phyloP scores from a whole-genome alignment of 2,888 invertebrate species.

The Dicyrtoma fusca region DNA sequence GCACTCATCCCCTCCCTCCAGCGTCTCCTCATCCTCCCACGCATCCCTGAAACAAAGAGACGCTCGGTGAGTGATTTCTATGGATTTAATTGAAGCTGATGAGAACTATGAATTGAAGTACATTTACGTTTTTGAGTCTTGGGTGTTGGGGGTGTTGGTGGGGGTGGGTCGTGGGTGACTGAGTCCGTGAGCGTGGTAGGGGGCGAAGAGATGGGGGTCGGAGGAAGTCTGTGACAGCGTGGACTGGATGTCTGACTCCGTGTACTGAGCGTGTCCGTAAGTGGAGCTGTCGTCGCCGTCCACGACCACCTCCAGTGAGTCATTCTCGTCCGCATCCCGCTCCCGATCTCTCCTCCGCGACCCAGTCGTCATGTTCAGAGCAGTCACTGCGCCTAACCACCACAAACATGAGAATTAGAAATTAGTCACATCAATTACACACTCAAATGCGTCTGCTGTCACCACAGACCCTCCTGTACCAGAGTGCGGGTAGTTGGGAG shows the following conservation, averaged over 20 bases:
- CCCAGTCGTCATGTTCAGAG: slow-evolving; percentile 61
- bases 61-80: too few relatives aligned
- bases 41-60: slow-evolving; percentile 19
- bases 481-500: slow-evolving; percentile 47
- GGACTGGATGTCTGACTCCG: slow-evolving; percentile 60
- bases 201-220: too few relatives aligned
- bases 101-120: too few relatives aligned
- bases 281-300: slow-evolving; percentile 83
- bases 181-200: too few relatives aligned
- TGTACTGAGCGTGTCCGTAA: slow-evolving; percentile 86
- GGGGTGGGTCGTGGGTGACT: too few relatives aligned
- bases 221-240: slow-evolving; percentile 13
- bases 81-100: too few relatives aligned
- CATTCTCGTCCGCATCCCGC: slow-evolving; percentile 65
- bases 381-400: slow-evolving; percentile 53
- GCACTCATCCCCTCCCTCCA: slow-evolving; percentile 33
- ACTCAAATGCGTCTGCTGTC: too few relatives aligned
- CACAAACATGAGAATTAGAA: too few relatives aligned
- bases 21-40: slow-evolving; percentile 44
- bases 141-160: too few relatives aligned
- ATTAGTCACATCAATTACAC: too few relatives aligned
- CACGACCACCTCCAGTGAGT: slow-evolving; percentile 75
- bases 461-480: too few relatives aligned
- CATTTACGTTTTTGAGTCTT: too few relatives aligned
- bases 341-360: slow-evolving; percentile 58